These are phyloP conservation scores for Chaetogeoica ovagalla DNA, from an alignment of 2,888 invertebrate genomes.

Conservation along the genomic window DNA sequence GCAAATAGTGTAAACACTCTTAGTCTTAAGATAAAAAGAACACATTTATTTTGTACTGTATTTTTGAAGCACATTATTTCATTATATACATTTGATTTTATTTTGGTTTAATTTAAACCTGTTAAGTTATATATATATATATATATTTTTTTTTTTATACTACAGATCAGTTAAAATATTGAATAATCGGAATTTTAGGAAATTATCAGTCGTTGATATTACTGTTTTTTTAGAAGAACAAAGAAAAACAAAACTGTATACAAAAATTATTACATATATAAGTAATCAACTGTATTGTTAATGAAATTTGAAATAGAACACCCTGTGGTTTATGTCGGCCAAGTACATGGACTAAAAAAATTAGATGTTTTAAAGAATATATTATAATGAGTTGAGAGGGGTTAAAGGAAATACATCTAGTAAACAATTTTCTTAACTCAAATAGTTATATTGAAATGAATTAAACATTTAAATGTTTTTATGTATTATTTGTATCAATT, in stretches of 20 bases:
- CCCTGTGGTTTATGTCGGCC: constrained; percentile 37
- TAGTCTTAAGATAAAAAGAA: constrained; percentile 15
- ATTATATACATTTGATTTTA: constrained; percentile 19
- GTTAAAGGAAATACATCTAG: not conserved
- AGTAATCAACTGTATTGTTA: not conserved
- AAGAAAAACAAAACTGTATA: constrained; percentile 5
- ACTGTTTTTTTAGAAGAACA: not conserved
- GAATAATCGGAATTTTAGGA: not conserved
- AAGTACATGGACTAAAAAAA: not conserved
- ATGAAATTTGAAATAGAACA: constrained; percentile 21
- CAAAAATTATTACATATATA: constrained; percentile 5
- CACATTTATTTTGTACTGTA: constrained; percentile 43
- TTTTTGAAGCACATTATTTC: not conserved
- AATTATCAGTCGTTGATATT: constrained; percentile 30
- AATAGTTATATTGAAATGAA: not conserved
- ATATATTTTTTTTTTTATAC: not conserved
- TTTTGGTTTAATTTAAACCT: not conserved
- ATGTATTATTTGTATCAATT: not conserved
- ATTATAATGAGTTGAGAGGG: not conserved
- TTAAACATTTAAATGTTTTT: too few relatives aligned
- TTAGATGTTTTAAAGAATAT: not conserved
- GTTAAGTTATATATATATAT: not conserved
- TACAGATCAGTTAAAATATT: not conserved
- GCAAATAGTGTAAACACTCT: not conserved
- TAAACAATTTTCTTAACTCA: not conserved